Base-by-base conservation (phyloP, 2,888 invertebrate species). In the Anthophora plumipes region DNA sequence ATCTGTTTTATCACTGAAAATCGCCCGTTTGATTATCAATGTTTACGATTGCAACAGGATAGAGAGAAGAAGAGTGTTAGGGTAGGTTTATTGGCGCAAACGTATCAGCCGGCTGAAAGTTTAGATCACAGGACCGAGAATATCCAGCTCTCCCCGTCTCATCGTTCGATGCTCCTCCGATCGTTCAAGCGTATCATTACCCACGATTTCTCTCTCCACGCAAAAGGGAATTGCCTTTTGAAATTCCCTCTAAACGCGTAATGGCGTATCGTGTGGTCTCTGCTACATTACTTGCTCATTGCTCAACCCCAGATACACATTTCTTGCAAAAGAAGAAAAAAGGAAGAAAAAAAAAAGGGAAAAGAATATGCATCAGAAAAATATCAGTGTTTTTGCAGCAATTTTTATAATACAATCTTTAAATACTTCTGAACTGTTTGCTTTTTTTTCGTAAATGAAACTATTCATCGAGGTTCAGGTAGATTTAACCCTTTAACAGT, bases 161-260 rank as follows among this genome's bases (percentile, higher is more conserved):
- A 63, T 55, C 57, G 31, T 31, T 31, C 31, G 39, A 22, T 59
- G 60, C 72, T 68, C 80, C 59, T 39, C 63, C 63, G 64, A 77
- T 71, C 80, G 67, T 80, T 72, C 50, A 77, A 77, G 77, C 80
- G 71, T 80, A 39, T 80, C 80, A 77, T 80, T 80, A 72, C 57
- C 55, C 57, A 46, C 71, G 80, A 80, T 80, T 77, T 80, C 80
- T 77, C 77, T 80, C 80, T 77, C 77, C 71, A 63, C 67, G 71
- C 80, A 55, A 61, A 60, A 66, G 77, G 77, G 71, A 80, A 80
- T 80, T 77, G 80, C 80, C 25, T 66, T 59, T 37, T 50, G 46
- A 52, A 77, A 57, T 72, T 63, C 50, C 48, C 60, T 20, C 17
- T 50, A 20, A 50, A 9, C 20, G n/a, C n/a, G n/a, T 70, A 57